A percentile compares a stretch with the other conserved stretches of the same genome.
These are phyloP conservation scores for Coregonus sp. DNA, from an alignment of 2,797 vertebrate species.

Conservation along the genomic window DNA sequence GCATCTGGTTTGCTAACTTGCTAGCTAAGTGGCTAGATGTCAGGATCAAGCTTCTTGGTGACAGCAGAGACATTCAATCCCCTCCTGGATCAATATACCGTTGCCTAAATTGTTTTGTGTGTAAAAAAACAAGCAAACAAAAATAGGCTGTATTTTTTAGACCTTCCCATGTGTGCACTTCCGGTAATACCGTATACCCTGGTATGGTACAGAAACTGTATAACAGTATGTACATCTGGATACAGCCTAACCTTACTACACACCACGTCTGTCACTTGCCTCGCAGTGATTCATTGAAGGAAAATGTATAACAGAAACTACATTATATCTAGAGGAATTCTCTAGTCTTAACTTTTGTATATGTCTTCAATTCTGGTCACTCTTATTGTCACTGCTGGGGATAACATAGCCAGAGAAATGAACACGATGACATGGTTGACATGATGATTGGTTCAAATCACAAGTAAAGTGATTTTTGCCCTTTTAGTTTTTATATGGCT, in stretches of 20 bases:
- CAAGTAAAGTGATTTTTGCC: neutral
- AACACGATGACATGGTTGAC: neutral
- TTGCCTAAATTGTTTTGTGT: too few relatives aligned
- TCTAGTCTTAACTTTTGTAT: neutral
- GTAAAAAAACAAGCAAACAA: too few relatives aligned
- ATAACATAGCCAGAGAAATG: neutral
- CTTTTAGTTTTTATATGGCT: neutral
- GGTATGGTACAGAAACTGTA: too few relatives aligned
- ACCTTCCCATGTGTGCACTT: too few relatives aligned
- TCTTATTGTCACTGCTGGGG: neutral
- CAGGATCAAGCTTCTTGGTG: too few relatives aligned
- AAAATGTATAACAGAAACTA: slow-evolving; percentile 50
- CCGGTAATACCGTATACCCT: too few relatives aligned
- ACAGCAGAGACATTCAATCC: too few relatives aligned
- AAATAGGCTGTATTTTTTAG: too few relatives aligned
- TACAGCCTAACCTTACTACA: slow-evolving; percentile 22
- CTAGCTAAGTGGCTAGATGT: too few relatives aligned
- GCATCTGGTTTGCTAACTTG: too few relatives aligned
- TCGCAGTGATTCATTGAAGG: slow-evolving; percentile 31
- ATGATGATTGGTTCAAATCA: neutral
- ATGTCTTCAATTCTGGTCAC: neutral
- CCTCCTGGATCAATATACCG: too few relatives aligned
- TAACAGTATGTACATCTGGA: too few relatives aligned
- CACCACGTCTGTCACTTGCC: neutral
- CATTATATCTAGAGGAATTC: slow-evolving; percentile 30